These are phyloP conservation scores for Myotis planiceps DNA, from an alignment of 2,797 vertebrate species.

Conservation along the genomic window DNA sequence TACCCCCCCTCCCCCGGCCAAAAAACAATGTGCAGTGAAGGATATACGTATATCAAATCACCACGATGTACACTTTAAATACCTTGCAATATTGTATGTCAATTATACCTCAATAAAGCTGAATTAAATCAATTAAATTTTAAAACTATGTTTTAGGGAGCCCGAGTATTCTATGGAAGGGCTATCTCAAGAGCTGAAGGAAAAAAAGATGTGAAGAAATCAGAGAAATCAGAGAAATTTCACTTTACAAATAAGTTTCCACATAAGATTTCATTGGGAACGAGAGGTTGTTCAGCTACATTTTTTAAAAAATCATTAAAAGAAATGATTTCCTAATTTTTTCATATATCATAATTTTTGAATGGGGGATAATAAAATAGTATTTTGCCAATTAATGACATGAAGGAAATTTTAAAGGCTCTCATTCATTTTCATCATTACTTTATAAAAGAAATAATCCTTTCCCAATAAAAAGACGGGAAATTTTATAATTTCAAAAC, in stretches of 20 bases:
- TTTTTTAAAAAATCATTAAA: neutral
- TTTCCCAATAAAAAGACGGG: neutral
- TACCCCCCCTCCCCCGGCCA: too few species aligned
- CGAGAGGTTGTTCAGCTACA: neutral
- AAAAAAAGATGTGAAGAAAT: neutral
- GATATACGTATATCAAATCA: neutral
- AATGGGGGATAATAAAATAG: neutral
- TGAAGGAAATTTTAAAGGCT: neutral
- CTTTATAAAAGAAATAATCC: neutral
- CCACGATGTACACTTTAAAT: neutral
- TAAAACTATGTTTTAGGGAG: neutral
- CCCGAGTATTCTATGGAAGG: neutral
- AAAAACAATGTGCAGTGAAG: neutral
- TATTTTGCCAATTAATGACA: neutral
- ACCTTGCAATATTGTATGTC: neutral
- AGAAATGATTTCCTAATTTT: neutral
- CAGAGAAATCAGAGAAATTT: neutral
- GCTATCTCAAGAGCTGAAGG: neutral
- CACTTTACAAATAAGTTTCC: neutral
- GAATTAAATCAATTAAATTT: neutral
- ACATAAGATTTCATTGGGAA: neutral
- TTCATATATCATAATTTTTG: neutral
- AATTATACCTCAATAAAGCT: neutral
- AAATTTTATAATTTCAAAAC: neutral
- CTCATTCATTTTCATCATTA: neutral